Evolutionary conservation across 2,888 invertebrate species (phyloP), one percentile per base, ranked within the genome.

Genomic region (Balanococcus diminutus): DNA sequence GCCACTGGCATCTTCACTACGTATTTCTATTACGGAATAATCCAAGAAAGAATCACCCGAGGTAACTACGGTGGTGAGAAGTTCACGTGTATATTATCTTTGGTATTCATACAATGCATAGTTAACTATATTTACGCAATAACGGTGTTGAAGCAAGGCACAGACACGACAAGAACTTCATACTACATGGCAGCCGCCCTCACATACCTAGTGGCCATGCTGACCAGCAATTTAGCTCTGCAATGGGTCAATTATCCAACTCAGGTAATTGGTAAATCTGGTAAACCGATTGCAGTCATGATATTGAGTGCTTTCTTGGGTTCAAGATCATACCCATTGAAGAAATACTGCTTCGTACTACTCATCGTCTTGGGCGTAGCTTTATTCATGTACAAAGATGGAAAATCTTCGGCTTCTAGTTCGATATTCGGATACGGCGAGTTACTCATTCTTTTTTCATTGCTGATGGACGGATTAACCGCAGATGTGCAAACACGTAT

Each of bases 261-360:
- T 2, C 99, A 99, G 92, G 93, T 95, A n/a, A 87, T 89, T 4
- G 99, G 97, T 0, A 99, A 99, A 91, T 96, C 99, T 22, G 98
- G 97, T 28, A 99, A 99, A 90, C 99, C 99, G 0, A 99, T 99
- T 88, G 99, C 99, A 0, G 98, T 99, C 0, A 95, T 99, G 96
- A 91, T 99, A 42, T 92, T 99, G 1, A 98, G 99, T 0, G 98
- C 99, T 0, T 89, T 99, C 0, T 90, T 99, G 82, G 99, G 98
- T 0, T 93, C 93, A 84, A 98, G 98, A 90, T 92, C 94, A 0
- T 99, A 99, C 90, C 93, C 96, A 0, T 89, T 95, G 86, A 92
- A 92, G 88, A 98, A 99, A 89, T 99, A 99, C 90, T 89, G 96
- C 0, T 98, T 97, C 90, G 95, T 99, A 0, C 89, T 96, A 0